A percentile compares a stretch with the other conserved stretches of the same genome.
These are phyloP conservation scores for Cryptoprocta ferox DNA, from an alignment of 2,797 vertebrate species.

Conservation along the genomic window DNA sequence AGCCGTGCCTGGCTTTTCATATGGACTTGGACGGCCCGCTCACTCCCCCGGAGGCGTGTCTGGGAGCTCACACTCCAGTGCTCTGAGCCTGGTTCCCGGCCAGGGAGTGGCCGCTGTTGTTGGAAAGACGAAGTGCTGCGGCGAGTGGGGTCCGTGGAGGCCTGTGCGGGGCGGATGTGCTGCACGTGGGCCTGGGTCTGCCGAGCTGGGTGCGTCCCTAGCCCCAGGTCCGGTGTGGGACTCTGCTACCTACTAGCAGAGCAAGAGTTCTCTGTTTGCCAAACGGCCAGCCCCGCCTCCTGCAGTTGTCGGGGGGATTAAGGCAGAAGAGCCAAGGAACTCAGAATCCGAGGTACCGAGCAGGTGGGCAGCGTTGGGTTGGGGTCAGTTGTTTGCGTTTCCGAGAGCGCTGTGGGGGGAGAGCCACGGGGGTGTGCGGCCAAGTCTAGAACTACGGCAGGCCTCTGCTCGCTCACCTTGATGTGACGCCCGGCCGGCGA, in stretches of 20 bases:
- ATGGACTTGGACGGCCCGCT: background rate
- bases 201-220: background rate
- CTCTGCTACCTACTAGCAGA: background rate
- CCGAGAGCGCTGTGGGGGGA: background rate
- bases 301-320: no score
- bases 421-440: background rate
- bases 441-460: accelerated
- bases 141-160: accelerated
- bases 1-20: background rate
- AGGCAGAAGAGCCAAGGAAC: background rate
- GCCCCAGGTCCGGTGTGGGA: background rate
- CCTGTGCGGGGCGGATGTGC: background rate
- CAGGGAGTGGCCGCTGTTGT: accelerated
- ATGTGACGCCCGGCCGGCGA: background rate
- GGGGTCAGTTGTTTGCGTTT: background rate
- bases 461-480: background rate
- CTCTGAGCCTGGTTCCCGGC: background rate
- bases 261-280: background rate
- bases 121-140: background rate
- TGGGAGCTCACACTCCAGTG: background rate
- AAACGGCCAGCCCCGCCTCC: background rate
- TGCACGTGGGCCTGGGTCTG: background rate
- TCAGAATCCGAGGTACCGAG: background rate
- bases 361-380: background rate
- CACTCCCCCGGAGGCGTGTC: accelerated